A percentile compares a stretch with the other conserved stretches of the same genome.
Evolutionary conservation across 2,797 vertebrate genomes (phyloP).

Genomic region (Karalla daura): DNA sequence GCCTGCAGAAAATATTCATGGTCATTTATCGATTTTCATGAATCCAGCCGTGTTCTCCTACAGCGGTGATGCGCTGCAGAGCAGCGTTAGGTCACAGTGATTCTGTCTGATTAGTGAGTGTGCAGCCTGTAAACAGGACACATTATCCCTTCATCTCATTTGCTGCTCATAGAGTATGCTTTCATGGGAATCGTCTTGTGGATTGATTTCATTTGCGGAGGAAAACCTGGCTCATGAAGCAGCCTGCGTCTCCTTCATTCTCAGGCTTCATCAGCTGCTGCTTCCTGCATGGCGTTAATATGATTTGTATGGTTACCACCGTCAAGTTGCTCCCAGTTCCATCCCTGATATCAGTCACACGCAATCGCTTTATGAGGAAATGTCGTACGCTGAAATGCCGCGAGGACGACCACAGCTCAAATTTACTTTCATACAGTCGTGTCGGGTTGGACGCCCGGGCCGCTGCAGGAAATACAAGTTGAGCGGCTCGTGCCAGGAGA

Average conservation of each 20-base stretch:
- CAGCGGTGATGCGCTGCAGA: conserved; percentile 32
- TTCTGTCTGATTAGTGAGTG: conserved; percentile 23
- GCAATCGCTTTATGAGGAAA: neutral
- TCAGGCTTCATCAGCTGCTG: neutral
- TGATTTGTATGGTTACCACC: neutral
- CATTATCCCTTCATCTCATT: conserved; percentile 51
- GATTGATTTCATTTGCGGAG: conserved; percentile 36
- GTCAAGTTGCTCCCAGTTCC: neutral
- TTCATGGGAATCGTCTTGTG: conserved; percentile 26
- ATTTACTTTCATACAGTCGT: no score
- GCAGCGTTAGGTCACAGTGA: neutral
- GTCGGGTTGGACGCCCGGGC: no score
- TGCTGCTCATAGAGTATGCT: conserved; percentile 25
- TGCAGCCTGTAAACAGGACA: conserved; percentile 49
- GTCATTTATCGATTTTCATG: no score
- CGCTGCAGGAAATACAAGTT: no score
- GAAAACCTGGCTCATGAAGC: neutral
- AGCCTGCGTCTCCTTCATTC: neutral
- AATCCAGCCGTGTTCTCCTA: no score
- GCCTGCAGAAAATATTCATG: no score
- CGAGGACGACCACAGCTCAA: no score
- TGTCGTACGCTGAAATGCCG: no score
- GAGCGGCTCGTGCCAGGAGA: no score
- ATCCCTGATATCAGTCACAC: neutral
- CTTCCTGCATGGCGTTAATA: conserved; percentile 5